phyloP scores from a whole-genome alignment of 2,797 vertebrate species.

The Tragelaphus oryx region DNA sequence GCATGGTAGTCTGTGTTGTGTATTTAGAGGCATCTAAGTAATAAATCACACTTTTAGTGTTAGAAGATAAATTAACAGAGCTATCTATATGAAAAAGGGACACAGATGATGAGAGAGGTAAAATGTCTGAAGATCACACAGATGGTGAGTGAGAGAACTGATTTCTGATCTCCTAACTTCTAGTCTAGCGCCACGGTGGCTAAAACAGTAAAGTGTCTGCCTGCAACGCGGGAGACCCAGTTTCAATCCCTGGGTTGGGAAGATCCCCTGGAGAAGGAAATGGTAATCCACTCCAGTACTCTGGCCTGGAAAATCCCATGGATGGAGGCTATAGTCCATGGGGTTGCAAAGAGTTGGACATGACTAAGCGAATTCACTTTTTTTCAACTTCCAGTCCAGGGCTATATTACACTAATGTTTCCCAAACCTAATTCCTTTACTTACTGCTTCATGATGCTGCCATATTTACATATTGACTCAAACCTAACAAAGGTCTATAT shows the following conservation, averaged over 20 bases:
- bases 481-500: neutral
- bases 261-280: neutral
- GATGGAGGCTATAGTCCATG: neutral
- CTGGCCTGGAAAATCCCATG: neutral
- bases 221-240: neutral
- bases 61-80: neutral
- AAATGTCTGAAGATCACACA: neutral
- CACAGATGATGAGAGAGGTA: accelerated
- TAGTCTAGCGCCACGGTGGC: neutral
- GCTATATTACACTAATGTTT: neutral
- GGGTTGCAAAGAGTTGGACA: neutral
- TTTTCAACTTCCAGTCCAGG: neutral
- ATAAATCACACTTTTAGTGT: neutral
- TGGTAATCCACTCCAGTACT: neutral
- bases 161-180: neutral
- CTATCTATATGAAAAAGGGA: neutral
- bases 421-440: neutral
- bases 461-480: neutral
- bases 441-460: neutral
- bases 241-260: neutral
- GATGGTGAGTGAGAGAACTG: too few relatives aligned
- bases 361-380: neutral
- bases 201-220: neutral
- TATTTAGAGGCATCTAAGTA: neutral
- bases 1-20: neutral